phyloP scores from a whole-genome alignment of 2,113 vertebrate genomes.

The Marmota flaviventris region DNA sequence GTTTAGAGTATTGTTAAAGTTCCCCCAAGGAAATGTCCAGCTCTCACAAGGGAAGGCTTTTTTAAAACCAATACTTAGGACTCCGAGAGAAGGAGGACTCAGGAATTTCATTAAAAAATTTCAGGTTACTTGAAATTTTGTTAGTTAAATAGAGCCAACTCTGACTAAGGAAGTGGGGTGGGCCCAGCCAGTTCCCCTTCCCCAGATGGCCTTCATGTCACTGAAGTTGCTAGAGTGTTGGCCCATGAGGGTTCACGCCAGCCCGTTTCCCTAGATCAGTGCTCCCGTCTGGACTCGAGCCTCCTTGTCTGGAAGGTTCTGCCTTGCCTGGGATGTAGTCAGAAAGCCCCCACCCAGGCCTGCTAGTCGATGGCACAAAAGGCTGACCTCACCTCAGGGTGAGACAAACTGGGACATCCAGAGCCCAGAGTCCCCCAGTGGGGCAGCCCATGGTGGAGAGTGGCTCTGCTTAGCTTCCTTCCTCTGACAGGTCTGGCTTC shows the following conservation, averaged over 20 bases:
- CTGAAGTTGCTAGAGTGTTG: not conserved
- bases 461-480: not conserved
- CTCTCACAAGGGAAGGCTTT: constrained; percentile 6
- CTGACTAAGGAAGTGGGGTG: not conserved
- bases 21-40: not conserved
- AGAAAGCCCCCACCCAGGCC: not conserved
- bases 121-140: not conserved
- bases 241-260: not conserved
- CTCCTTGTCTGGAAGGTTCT: not conserved
- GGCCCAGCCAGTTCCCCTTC: fast-evolving
- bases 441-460: fast-evolving
- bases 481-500: not conserved
- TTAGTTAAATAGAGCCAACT: not conserved
- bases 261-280: not conserved
- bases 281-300: not conserved
- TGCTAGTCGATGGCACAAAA: not conserved
- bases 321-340: fast-evolving
- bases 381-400: not conserved
- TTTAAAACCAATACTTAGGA: not conserved
- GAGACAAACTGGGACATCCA: fast-evolving
- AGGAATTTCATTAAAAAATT: constrained; percentile 14
- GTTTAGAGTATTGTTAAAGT: not conserved
- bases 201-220: no score
- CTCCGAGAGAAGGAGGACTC: not conserved
- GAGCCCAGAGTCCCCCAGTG: fast-evolving